Percentiles rank a stretch among this genome's conserved stretches.
phyloP scores from a whole-genome alignment of 2,797 vertebrate species.

The Scolopax rusticola region DNA sequence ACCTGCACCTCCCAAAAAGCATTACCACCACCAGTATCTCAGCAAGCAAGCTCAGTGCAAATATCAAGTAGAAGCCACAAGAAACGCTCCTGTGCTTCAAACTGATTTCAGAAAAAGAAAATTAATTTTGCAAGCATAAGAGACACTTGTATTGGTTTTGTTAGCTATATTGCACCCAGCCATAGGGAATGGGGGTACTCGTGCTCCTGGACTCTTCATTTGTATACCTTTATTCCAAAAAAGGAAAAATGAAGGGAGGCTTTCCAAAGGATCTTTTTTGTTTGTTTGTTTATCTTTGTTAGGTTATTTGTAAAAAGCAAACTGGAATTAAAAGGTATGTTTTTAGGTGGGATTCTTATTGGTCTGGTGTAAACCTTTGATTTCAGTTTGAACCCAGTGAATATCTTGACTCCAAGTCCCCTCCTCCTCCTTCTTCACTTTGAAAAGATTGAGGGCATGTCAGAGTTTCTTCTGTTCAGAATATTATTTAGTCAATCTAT shows the following conservation, averaged over 20 bases:
- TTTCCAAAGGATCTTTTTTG: neutral
- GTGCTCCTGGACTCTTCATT: neutral
- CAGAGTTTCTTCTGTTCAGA: neutral
- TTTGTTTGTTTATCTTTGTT: neutral
- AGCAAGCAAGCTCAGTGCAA: neutral
- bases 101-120: neutral
- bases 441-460: neutral
- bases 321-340: neutral
- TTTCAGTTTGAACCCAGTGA: neutral
- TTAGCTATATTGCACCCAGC: neutral
- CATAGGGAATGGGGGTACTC: neutral
- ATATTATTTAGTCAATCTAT: slow-evolving; percentile 3
- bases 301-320: neutral
- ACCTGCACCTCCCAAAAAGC: neutral
- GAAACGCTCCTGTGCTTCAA: neutral
- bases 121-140: neutral
- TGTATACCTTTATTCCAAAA: neutral
- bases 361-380: neutral
- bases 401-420: neutral
- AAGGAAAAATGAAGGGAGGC: neutral
- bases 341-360: neutral
- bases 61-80: neutral
- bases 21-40: neutral
- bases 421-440: neutral
- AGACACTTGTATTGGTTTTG: neutral